Evolutionary conservation across 2,888 invertebrate species (phyloP).

Genomic region (Heliothis peltigera): DNA sequence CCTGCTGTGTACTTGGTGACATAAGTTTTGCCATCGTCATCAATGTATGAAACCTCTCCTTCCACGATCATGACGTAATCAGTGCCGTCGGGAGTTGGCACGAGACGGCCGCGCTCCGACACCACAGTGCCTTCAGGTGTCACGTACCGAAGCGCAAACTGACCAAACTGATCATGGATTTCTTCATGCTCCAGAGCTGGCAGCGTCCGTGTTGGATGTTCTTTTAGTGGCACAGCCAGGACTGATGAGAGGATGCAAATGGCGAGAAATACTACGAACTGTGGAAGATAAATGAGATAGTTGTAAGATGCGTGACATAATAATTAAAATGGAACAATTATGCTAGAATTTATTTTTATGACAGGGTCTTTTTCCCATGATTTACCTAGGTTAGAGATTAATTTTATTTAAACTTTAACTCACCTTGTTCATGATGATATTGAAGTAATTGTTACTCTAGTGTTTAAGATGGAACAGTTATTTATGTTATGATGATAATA

Average conservation of each 20-base stretch:
- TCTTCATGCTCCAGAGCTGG: slow-evolving; percentile 69
- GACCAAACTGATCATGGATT: slow-evolving; percentile 72
- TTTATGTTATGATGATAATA: slow-evolving; percentile 7
- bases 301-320: neutral
- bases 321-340: no score
- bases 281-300: neutral
- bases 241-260: slow-evolving; percentile 8
- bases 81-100: slow-evolving; percentile 67
- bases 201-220: neutral
- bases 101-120: slow-evolving; percentile 72
- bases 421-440: slow-evolving; percentile 21
- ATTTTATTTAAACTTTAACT: neutral
- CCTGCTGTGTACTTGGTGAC: slow-evolving; percentile 76
- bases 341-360: neutral
- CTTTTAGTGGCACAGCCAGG: slow-evolving; percentile 13
- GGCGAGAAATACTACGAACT: slow-evolving; percentile 16
- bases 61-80: slow-evolving; percentile 72
- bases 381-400: no score
- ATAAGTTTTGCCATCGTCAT: slow-evolving; percentile 76
- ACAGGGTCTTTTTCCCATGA: neutral
- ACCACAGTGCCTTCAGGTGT: slow-evolving; percentile 77
- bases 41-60: slow-evolving; percentile 75
- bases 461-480: neutral
- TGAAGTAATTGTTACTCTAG: neutral
- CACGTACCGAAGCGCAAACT: slow-evolving; percentile 75